Base-by-base conservation (phyloP, 2,113 vertebrate species). In the Sorex fumeus region DNA sequence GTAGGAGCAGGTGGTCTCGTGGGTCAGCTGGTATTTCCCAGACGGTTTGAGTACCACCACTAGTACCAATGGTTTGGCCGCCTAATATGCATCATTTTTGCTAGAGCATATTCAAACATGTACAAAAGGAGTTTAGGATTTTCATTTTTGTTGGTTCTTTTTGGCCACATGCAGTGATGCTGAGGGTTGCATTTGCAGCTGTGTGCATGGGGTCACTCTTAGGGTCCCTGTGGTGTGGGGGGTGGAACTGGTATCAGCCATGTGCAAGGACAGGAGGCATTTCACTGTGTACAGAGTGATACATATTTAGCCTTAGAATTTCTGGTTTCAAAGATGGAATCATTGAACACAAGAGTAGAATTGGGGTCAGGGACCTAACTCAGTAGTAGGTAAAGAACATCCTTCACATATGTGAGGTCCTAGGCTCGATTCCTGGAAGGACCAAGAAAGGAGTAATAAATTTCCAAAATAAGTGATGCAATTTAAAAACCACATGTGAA, bases 271-370 rank as follows among this genome's bases (percentile, higher is more conserved):
- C 19, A 60, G 57, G 21, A 60, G 11, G 64, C 15, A 45, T 75
- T 70, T 81, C 71, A 23, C 4, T 60, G 6, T 40, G 10, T 72
- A 28, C 13, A 76, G 66, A 70, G 13, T 21, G 76, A 88, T 77
- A 76, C 77, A 11, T 47, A 62, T 91, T 67, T 72, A 77, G 36
- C 57, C 23, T 76, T 82, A 62, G 79, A 47, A 69, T 76, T 16
- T 25, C 0, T 95, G 50, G 71, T 79, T 86, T 87, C n/a, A 90
- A 11, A 93, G n/a, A 75, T 75, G 3, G 9, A 70, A 13, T 57
- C 88, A 43, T 43, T 76, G 76, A 84, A 80, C 74, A 36, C 32
- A 64, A 84, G 32, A 91, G 15, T 88, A 91, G 62, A 91, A 36
- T 21, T 81, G n/a, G 16, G 40, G 8, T 66, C 64, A 30, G 64